Percentiles rank a stretch among this genome's conserved stretches.
These are phyloP conservation scores for Stichopus chloronotus DNA, from an alignment of 35 echinoderm and acorn worm species.

Conservation along the genomic window DNA sequence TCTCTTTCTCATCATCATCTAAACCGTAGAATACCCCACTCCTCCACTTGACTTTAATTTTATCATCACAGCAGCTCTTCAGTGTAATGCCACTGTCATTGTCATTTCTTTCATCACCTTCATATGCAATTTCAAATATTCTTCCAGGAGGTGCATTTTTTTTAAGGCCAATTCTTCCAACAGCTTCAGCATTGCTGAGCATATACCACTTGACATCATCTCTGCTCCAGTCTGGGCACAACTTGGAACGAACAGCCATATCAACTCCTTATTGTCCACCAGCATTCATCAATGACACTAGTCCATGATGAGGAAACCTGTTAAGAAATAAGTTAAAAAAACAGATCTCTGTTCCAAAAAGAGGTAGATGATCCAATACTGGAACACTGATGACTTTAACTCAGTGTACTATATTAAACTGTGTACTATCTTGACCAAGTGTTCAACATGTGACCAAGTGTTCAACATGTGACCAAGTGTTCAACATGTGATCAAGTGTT, in stretches of 20 bases:
- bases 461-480: no score
- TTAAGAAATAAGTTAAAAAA: no score
- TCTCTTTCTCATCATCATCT: background rate
- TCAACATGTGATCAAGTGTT: no score
- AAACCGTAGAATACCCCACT: background rate
- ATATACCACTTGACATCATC: background rate
- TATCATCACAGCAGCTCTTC: background rate
- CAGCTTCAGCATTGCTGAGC: background rate
- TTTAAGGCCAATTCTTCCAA: background rate
- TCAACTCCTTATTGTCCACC: background rate
- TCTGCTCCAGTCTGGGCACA: background rate
- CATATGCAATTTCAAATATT: background rate
- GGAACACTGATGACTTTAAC: no score
- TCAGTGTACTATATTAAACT: no score
- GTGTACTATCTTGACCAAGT: no score
- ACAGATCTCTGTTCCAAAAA: no score
- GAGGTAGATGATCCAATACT: no score
- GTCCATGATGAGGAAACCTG: background rate
- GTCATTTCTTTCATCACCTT: background rate
- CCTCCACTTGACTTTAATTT: background rate
- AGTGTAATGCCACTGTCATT: background rate
- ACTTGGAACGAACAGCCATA: background rate
- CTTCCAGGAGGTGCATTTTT: background rate
- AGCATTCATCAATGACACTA: background rate
- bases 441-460: no score